Evolutionary conservation across 2,113 vertebrate genomes (phyloP).

Genomic region (Albula glossodonta): DNA sequence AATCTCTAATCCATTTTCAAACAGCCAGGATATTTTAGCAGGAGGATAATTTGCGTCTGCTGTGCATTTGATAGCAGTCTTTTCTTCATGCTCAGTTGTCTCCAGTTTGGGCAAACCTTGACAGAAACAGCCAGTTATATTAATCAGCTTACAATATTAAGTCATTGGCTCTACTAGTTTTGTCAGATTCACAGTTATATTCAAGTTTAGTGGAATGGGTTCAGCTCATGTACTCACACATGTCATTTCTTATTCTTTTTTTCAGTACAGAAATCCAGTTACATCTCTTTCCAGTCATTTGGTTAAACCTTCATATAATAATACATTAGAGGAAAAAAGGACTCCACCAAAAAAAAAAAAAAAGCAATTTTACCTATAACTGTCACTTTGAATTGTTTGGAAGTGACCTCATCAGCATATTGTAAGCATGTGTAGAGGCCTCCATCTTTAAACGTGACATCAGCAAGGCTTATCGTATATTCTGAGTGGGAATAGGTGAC

Average conservation of each 20-base stretch:
- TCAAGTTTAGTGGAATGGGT: not conserved
- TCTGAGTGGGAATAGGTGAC: conserved; percentile 41
- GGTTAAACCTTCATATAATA: too few relatives aligned
- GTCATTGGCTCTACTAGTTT: not conserved
- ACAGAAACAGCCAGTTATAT: conserved; percentile 29
- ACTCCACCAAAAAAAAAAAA: not conserved
- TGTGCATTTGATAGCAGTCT: conserved; percentile 54
- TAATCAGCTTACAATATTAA: not conserved
- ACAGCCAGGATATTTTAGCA: conserved; percentile 61
- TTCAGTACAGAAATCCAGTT: not conserved
- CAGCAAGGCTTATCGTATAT: conserved; percentile 55
- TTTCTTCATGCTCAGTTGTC: conserved; percentile 30
- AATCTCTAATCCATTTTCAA: conserved; percentile 56
- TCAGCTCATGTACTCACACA: too few relatives aligned
- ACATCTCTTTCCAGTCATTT: too few relatives aligned
- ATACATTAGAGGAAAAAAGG: not conserved
- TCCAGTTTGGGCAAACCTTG: conserved; percentile 53
- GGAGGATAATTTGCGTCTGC: conserved; percentile 50
- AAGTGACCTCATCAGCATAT: conserved; percentile 24
- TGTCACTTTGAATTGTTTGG: conserved; percentile 56
- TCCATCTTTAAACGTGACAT: conserved; percentile 61
- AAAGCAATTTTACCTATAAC: conserved; percentile 61
- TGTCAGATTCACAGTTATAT: not conserved
- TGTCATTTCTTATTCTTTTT: too few relatives aligned
- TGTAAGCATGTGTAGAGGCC: conserved; percentile 64